phyloP scores from a whole-genome alignment of 1,140 invertebrate genomes.

The Eupristina koningsbergeri region DNA sequence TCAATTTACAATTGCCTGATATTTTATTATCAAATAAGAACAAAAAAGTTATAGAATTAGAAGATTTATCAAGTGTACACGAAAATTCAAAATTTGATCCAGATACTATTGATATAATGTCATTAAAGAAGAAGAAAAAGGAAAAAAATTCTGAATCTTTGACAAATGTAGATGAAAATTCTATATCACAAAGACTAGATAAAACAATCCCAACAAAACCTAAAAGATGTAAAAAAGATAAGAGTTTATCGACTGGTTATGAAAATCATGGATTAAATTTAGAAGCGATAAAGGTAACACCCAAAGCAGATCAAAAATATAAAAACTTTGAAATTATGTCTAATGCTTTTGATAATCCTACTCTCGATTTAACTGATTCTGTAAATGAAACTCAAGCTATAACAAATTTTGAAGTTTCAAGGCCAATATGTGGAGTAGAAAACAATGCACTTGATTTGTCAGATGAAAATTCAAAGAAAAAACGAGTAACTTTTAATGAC shows the following conservation, averaged over 20 bases:
- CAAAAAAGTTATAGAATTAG: conserved; percentile 25
- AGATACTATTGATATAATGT: background rate
- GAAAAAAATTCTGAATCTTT: background rate
- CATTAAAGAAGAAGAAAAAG: conserved; percentile 24
- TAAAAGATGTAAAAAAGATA: conserved; percentile 6
- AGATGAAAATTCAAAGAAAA: conserved; percentile 63
- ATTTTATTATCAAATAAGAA: conserved; percentile 2
- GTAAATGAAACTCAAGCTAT: conserved; percentile 50
- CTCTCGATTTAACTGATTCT: background rate
- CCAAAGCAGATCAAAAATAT: conserved; percentile 3
- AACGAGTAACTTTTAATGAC: conserved; percentile 68
- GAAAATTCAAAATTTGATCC: background rate
- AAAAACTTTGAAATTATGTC: background rate
- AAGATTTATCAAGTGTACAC: background rate
- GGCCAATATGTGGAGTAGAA: conserved; percentile 60
- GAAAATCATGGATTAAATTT: conserved; percentile 25
- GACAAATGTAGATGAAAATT: conserved; percentile 56
- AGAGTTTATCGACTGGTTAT: background rate
- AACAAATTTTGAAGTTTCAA: conserved; percentile 63
- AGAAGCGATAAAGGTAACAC: background rate
- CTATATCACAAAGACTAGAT: conserved; percentile 48
- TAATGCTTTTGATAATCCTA: conserved; percentile 23
- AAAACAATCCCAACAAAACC: background rate
- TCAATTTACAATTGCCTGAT: conserved; percentile 27
- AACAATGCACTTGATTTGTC: conserved; percentile 67